Evolutionary conservation across 2,797 vertebrate species (phyloP), one percentile per base, ranked within the genome.

Genomic region (Oryzias sinensis): DNA sequence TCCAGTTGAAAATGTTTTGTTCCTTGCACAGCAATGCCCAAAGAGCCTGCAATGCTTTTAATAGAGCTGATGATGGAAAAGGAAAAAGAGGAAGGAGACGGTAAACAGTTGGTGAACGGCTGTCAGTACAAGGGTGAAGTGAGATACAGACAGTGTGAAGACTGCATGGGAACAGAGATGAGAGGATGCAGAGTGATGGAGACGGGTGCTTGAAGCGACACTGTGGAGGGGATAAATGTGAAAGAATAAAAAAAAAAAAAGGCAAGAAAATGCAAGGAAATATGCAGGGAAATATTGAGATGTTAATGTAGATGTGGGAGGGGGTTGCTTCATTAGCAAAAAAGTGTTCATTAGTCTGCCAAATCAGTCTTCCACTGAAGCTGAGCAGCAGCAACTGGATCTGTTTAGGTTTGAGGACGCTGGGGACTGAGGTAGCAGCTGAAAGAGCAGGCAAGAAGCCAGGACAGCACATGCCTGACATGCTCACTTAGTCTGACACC

Each of bases 371-470:
- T 72, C 79, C 75, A 51, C 69, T 81, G 78, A 70, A 82, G 77
- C 74, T 81, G 76, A 87, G 80, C 75, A 68, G 74, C 80, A 83
- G 84, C 77, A 83, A 87, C 86, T 85, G 83, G 85, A 84, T 88
- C 81, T 65, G 72, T 87, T 87, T 84, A 85, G 84, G 82, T 65
- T 68, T 64, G 80, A 86, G 83, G 83, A 82, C 87, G 68, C 82
- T 68, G 68, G 87, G 86, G 88, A 88, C 79, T 59, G 72, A 79
- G 76, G n/a, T 24, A 85, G 83, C 80, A 85, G 79, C 79, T 82
- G 85, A 88, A 81, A 76, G 84, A 85, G 66, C 86, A 80, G 87
- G 85, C 88, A 86, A 70, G 74, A 64, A 82, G 85, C 86, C 86
- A 86, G 80, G 69, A 79, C 79, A 76, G 78, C 77, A 75, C 65